Evolutionary conservation across 2,888 invertebrate genomes (phyloP), one percentile per base, ranked within the genome.

Genomic region (Melanostoma mellinum): DNA sequence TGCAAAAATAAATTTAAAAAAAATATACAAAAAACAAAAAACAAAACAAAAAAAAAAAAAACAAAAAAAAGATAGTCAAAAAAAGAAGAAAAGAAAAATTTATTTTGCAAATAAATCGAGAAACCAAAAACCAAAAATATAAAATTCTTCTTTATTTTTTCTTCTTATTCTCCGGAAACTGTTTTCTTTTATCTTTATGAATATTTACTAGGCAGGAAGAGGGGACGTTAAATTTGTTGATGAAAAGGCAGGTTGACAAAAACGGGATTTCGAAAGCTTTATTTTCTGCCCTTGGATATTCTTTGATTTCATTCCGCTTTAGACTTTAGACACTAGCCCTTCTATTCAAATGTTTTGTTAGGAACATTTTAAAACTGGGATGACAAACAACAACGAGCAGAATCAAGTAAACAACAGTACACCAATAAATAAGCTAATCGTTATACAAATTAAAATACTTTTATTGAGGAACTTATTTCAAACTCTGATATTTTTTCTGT

Each of bases 81-180:
- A 56, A 48, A 46, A 6, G 30, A 36, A 48, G 30, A 58, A 52
- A 53, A 73, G 53, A n/a, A 42, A 40, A 48, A 69, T 67, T 81
- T 76, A 81, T 81, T 81, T 81, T 77, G 67, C 81, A 76, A 81
- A 81, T 81, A 81, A 81, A 81, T 67, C 77, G 72, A 81, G 61
- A 81, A 72, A 81, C 60, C 50, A 81, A 79, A 80, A 81, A 20
- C 46, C 20, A 56, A 68, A 71, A 61, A 69, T 20, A 67, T 42
- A 42, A 75, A 72, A 61, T 67, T 76, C 71, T 80, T 75, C 75
- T 81, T 81, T 81, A 81, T 81, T 81, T 77, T 81, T 81, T 76
- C 69, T 63, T 69, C 80, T 61, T 58, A 71, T 65, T 46, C 58
- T 35, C 55, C 36, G 20, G 36, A 69, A 56, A 46, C 30, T 56